Percentiles rank a stretch among this genome's conserved stretches.
These are phyloP conservation scores for Tridacna gigas DNA, from an alignment of 2,888 invertebrate species.

Conservation along the genomic window DNA sequence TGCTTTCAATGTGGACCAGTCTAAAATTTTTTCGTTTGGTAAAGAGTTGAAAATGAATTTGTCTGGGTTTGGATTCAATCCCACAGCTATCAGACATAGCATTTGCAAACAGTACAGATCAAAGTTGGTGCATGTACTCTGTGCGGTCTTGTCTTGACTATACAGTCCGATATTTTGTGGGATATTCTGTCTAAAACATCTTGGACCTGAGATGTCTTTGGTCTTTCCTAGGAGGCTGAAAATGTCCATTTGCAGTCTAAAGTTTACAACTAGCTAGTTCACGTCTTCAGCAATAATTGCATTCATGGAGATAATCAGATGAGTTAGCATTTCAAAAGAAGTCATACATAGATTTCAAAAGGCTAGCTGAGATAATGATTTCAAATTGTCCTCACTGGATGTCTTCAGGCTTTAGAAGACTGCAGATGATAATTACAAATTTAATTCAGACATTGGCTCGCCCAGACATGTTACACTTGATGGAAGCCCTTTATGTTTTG, in stretches of 20 bases:
- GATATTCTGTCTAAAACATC: too few species aligned
- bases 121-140: too few species aligned
- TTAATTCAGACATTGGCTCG: conserved; percentile 22
- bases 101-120: too few species aligned
- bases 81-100: too few species aligned
- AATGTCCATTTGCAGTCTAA: not conserved
- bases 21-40: too few species aligned
- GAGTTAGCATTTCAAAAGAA: conserved; percentile 6
- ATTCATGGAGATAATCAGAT: not conserved
- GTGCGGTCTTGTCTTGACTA: too few species aligned
- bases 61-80: too few species aligned
- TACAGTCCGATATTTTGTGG: too few species aligned
- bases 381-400: conserved; percentile 1
- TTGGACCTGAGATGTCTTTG: too few species aligned
- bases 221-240: not conserved
- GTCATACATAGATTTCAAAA: conserved; percentile 12
- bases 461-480: conserved; percentile 17
- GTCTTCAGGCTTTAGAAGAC: conserved; percentile 6
- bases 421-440: conserved; percentile 26
- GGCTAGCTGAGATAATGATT: conserved; percentile 1
- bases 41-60: too few species aligned
- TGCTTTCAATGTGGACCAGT: too few species aligned
- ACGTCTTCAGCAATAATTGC: not conserved
- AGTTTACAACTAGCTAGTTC: not conserved
- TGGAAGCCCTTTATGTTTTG: conserved; percentile 6